A percentile compares a stretch with the other conserved stretches of the same genome.
These are phyloP conservation scores for Mesoclemmys tuberculata DNA, from an alignment of 2,113 vertebrate genomes.

Conservation along the genomic window DNA sequence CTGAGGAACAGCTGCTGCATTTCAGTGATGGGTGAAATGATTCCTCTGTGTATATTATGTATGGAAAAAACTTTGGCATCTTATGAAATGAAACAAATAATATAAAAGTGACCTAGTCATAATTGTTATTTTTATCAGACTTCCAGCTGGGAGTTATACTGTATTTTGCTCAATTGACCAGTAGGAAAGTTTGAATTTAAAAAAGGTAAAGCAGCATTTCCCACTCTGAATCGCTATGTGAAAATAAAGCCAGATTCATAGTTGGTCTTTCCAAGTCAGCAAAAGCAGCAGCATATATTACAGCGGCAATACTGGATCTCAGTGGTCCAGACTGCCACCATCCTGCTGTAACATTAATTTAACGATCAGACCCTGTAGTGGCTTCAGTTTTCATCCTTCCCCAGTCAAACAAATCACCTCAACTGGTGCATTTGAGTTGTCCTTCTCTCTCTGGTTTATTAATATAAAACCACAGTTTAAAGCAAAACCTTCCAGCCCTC, in stretches of 20 bases:
- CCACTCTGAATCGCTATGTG: neutral
- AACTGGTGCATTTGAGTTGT: neutral
- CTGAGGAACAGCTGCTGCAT: neutral
- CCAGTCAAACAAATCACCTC: neutral
- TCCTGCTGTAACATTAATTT: neutral
- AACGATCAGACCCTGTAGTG: neutral
- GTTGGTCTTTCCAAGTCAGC: neutral
- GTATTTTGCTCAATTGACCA: neutral
- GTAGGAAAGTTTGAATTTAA: neutral
- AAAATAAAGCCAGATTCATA: constrained; percentile 23
- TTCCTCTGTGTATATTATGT: neutral
- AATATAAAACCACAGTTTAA: neutral
- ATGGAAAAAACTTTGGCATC: neutral
- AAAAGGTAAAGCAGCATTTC: neutral
- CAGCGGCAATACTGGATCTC: neutral
- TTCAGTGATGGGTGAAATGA: neutral
- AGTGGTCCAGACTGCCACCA: neutral
- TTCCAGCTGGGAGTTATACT: neutral
- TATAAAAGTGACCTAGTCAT: neutral
- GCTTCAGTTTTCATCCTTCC: constrained; percentile 29
- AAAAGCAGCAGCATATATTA: neutral
- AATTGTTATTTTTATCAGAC: neutral
- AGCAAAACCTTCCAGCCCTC: neutral
- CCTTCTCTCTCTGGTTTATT: constrained; percentile 18
- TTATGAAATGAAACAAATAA: neutral